Evolutionary conservation across 2,888 invertebrate species (phyloP), one percentile per base, ranked within the genome.

Genomic region (Epinotia bilunana): DNA sequence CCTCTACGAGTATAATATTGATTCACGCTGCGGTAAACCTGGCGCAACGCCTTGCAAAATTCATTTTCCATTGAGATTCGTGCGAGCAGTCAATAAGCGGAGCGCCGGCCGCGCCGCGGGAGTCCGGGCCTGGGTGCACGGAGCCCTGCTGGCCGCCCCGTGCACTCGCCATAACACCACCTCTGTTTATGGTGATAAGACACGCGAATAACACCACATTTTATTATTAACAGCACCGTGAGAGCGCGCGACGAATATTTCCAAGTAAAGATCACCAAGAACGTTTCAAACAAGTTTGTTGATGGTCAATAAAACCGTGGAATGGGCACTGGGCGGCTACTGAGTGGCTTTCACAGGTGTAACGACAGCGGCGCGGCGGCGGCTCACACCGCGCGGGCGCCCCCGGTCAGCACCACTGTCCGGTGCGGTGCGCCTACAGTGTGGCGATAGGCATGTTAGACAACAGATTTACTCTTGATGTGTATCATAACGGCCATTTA

Each of bases 231-330:
- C 80, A 87, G 87, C 80, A 89, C 88, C 92, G 92, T 92, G 91
- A 90, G 91, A 93, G 84, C 86, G 85, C 77, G 77, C 81, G 78
- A 82, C 84, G 84, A 84, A 83, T 84, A 80, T 83, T 90, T 91
- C 90, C 86, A 83, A 85, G 89, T 90, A 91, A 87, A 86, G 83
- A 86, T 83, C 87, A 90, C 90, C 87, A 89, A 88, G 83, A 81
- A 85, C 88, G 88, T 91, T 90, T 84, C 80, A 91, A 92, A 92
- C 93, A 90, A 88, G 92, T 92, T 91, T 91, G 88, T 87, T 91
- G 90, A 92, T 91, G 90, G 91, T 87, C 89, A 91, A 92, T 93
- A 93, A 93, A 88, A 88, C 87, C 84, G 84, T 83, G 83, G 87
- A 92, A 92, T 91, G 91, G 90, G 86, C 87, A 84, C 84, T 84